Evolutionary conservation across 2,797 vertebrate genomes (phyloP).

Genomic region (Loris lydekkerianus): DNA sequence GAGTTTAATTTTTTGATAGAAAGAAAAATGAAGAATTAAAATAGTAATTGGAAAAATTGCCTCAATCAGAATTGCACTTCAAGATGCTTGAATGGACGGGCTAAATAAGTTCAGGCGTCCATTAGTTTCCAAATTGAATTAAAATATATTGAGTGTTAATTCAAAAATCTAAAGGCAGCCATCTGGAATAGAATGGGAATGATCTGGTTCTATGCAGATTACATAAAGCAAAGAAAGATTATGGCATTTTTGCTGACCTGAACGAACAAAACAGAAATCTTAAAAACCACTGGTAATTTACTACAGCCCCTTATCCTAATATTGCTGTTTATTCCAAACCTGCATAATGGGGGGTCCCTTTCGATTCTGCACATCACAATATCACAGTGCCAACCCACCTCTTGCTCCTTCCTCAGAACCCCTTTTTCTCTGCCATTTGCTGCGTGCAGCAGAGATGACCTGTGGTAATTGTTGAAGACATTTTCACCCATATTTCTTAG

Average conservation of each 20-base stretch:
- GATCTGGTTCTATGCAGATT: background rate
- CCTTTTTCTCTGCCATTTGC: conserved; percentile 70
- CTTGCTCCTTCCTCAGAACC: conserved; percentile 48
- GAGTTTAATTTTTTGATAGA: conserved; percentile 66
- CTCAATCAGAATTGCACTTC: conserved; percentile 79
- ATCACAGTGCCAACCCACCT: conserved; percentile 13
- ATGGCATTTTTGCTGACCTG: conserved; percentile 74
- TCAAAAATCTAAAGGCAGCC: conserved; percentile 78
- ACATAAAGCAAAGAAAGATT: conserved; percentile 68
- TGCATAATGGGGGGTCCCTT: conserved; percentile 56
- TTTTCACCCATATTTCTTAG: conserved; percentile 68
- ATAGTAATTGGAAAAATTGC: conserved; percentile 82
- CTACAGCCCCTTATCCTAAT: conserved; percentile 77
- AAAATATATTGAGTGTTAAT: conserved; percentile 81
- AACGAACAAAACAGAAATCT: conserved; percentile 74
- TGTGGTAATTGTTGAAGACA: conserved; percentile 80
- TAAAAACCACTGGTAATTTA: conserved; percentile 75
- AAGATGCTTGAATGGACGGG: conserved; percentile 80
- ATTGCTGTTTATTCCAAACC: conserved; percentile 74
- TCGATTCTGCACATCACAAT: conserved; percentile 57
- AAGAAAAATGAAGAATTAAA: conserved; percentile 80
- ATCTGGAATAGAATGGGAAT: conserved; percentile 73
- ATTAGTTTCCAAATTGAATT: conserved; percentile 82
- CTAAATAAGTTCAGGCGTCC: conserved; percentile 81
- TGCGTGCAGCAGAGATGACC: conserved; percentile 69